Conservation (phyloP, 2,113 vertebrate species). For the Cavia porcellus region DNA sequence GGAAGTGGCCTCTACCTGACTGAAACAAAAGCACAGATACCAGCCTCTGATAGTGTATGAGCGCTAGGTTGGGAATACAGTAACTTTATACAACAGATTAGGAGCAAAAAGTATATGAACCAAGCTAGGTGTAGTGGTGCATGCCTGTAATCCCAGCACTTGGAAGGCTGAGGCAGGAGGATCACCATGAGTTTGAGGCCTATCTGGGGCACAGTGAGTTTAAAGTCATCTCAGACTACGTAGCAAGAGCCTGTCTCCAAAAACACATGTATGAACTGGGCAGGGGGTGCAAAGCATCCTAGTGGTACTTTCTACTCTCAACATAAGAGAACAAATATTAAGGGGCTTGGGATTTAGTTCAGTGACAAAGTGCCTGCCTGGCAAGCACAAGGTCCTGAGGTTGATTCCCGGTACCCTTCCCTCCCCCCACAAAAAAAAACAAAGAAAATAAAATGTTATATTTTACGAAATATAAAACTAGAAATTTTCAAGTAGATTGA, state of each 20-base stretch:
- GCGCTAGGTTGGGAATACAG: neutral
- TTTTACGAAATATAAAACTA: neutral
- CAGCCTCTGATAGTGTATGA: neutral
- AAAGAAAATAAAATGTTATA: neutral
- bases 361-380: no score
- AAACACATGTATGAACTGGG: neutral
- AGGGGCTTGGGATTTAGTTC: no score
- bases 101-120: neutral
- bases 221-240: neutral
- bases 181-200: neutral
- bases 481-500: conserved; percentile 42
- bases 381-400: no score
- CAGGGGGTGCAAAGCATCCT: neutral
- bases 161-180: neutral
- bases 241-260: neutral
- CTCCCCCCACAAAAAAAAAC: no score
- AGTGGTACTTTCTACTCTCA: neutral
- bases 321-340: neutral
- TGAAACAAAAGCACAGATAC: neutral
- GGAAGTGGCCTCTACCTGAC: neutral
- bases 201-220: no score
- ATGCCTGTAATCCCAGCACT: neutral
- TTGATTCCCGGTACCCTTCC: no score
- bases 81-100: neutral
- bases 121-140: neutral